These are phyloP conservation scores for Heterohyrax brucei DNA, from an alignment of 2,797 vertebrate genomes.

Conservation along the genomic window DNA sequence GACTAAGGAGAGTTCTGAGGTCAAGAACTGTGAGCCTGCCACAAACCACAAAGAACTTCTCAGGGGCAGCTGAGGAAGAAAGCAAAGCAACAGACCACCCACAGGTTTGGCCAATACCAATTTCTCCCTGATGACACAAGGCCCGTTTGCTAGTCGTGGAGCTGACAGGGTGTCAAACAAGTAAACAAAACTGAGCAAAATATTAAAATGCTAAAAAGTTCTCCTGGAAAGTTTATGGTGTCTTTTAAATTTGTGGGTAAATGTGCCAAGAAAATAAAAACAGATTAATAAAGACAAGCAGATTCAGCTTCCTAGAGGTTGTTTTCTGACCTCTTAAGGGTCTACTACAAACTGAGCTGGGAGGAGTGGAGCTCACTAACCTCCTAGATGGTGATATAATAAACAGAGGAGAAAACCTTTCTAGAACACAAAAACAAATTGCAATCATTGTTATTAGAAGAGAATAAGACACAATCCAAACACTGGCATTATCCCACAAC, in stretches of 20 bases:
- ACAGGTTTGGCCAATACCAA: conserved; percentile 84
- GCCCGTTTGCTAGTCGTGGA: fast-evolving
- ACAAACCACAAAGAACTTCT: conserved; percentile 91
- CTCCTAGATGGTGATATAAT: background rate
- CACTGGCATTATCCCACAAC: background rate
- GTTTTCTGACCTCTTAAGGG: conserved; percentile 48
- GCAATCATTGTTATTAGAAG: background rate
- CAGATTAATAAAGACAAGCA: conserved; percentile 62
- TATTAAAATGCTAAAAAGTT: background rate
- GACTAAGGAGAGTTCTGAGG: conserved; percentile 84
- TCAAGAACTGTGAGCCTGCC: conserved; percentile 90
- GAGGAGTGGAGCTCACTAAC: conserved; percentile 41
- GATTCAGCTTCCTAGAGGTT: background rate
- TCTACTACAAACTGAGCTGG: background rate
- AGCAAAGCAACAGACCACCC: conserved; percentile 79
- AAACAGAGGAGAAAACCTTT: conserved; percentile 23
- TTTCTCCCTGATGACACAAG: conserved; percentile 64
- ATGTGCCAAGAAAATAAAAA: conserved; percentile 67
- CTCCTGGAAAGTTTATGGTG: conserved; percentile 2
- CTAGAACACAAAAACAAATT: background rate
- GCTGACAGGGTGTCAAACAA: conserved; percentile 28
- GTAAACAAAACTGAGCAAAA: conserved; percentile 45
- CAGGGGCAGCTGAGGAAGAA: conserved; percentile 75
- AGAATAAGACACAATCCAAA: background rate
- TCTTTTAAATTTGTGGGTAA: background rate